Evolutionary conservation across 2,113 vertebrate species (phyloP), one percentile per base, ranked within the genome.

Genomic region (Scartelaos histophorus): DNA sequence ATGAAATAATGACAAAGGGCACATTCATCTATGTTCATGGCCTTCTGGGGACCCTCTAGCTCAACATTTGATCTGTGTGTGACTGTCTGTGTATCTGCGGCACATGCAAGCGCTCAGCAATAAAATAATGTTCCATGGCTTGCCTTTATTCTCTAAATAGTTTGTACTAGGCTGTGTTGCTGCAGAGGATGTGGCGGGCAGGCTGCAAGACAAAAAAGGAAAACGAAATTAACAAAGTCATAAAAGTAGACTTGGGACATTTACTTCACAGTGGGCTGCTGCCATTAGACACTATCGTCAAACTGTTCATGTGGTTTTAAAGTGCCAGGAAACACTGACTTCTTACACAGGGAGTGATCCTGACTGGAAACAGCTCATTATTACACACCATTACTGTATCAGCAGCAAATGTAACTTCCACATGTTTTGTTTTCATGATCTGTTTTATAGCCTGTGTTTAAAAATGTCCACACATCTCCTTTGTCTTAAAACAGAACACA

Each of bases 11-110:
- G 74, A 25, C 56, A 9, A 79, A 51, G 73, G 75, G 82, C 78
- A 82, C 92, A 92, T 92, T 92, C 88, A 91, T 92, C 87, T 83
- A 74, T 75, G 82, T 86, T 84, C 76, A 57, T 82, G 83, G 51
- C 61, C 87, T 79, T 67, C 47, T 61, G 82, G 82, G 70, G 81
- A 80, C 83, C 88, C 77, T 81, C 86, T 67, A 61, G 74, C 75
- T 73, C 83, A 73, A 68, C 68, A 77, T 90, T 79, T 89, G 87
- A 90, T 87, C 76, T 75, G 78, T 83, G 78, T 71, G 79, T 76
- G 78, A 71, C 74, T 66, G 75, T 47, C 76, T 82, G 72, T 76
- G 69, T 43, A 70, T 45, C 1, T 56, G 75, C 38, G 21, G 70
- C 29, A 67, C 61, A 65, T 74, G 64, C 24, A 62, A 54, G 13